These are phyloP conservation scores for Chloebia gouldiae DNA, from an alignment of 2,113 vertebrate genomes.

Conservation along the genomic window DNA sequence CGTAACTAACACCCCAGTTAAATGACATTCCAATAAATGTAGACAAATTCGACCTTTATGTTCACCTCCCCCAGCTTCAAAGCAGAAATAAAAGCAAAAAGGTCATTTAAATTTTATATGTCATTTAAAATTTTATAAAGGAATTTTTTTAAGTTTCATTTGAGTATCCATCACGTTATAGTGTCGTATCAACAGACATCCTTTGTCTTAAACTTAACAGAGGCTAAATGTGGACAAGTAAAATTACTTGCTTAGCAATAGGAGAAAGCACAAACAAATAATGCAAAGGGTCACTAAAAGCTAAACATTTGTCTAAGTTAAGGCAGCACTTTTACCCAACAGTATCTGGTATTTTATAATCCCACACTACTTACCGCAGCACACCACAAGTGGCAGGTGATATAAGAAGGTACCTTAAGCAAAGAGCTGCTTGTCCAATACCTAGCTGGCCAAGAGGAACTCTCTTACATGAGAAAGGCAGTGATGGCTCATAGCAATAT, in stretches of 20 bases:
- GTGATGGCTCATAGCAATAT: slow-evolving; percentile 69
- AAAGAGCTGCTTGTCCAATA: slow-evolving; percentile 93
- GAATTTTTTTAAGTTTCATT: not conserved
- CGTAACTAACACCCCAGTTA: not conserved
- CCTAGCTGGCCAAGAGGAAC: slow-evolving; percentile 75
- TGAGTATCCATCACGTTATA: not conserved
- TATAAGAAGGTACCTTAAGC: slow-evolving; percentile 82
- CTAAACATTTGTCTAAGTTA: slow-evolving; percentile 21
- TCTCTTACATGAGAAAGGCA: slow-evolving; percentile 74
- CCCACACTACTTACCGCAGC: slow-evolving; percentile 91
- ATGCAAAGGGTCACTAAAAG: slow-evolving; percentile 28
- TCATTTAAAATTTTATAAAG: not conserved
- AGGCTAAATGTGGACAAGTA: not conserved
- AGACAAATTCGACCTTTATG: not conserved
- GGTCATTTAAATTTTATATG: no score
- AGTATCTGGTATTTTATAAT: slow-evolving; percentile 72
- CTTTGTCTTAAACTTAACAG: slow-evolving; percentile 28
- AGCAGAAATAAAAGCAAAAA: slow-evolving; percentile 27
- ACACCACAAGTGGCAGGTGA: slow-evolving; percentile 70
- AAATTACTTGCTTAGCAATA: not conserved
- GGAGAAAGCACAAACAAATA: slow-evolving; percentile 38
- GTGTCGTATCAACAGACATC: not conserved
- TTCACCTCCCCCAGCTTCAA: slow-evolving; percentile 8
- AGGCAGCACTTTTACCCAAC: slow-evolving; percentile 37
- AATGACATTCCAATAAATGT: not conserved